Evolutionary conservation across 2,888 invertebrate genomes (phyloP).

Genomic region (Drosophila sordidula): DNA sequence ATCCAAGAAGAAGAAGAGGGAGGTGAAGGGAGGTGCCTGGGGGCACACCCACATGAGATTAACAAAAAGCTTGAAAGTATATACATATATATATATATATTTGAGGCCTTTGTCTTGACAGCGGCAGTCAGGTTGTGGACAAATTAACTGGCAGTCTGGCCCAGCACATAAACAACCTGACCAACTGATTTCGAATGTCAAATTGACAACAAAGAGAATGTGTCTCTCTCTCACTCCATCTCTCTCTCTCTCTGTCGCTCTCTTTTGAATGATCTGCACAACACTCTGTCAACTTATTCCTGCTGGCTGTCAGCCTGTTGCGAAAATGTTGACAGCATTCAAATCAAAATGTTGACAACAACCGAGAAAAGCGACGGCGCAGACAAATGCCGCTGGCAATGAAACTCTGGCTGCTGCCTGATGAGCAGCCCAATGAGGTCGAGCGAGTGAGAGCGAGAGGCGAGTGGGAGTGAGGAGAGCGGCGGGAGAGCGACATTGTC

Average conservation of each 20-base stretch:
- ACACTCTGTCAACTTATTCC: not conserved
- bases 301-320: slow-evolving; percentile 52
- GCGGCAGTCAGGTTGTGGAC: slow-evolving; percentile 19
- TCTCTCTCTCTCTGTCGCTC: not conserved
- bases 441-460: not conserved
- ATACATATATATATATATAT: no score
- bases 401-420: slow-evolving; percentile 19
- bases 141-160: slow-evolving; percentile 40
- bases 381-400: slow-evolving; percentile 48
- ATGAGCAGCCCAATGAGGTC: slow-evolving; percentile 6
- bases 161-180: slow-evolving; percentile 31
- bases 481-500: slow-evolving; percentile 30
- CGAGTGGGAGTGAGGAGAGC: not conserved
- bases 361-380: slow-evolving; percentile 28
- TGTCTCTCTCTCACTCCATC: not conserved
- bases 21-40: not conserved
- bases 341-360: slow-evolving; percentile 71
- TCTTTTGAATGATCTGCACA: slow-evolving; percentile 26
- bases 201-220: slow-evolving; percentile 67
- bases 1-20: not conserved
- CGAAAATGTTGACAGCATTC: slow-evolving; percentile 77
- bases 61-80: no score
- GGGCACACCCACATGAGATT: slow-evolving; percentile 42
- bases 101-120: slow-evolving; percentile 25
- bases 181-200: slow-evolving; percentile 57